Conservation (phyloP, 1,140 invertebrate genomes). For the Neodiprion virginianus region DNA sequence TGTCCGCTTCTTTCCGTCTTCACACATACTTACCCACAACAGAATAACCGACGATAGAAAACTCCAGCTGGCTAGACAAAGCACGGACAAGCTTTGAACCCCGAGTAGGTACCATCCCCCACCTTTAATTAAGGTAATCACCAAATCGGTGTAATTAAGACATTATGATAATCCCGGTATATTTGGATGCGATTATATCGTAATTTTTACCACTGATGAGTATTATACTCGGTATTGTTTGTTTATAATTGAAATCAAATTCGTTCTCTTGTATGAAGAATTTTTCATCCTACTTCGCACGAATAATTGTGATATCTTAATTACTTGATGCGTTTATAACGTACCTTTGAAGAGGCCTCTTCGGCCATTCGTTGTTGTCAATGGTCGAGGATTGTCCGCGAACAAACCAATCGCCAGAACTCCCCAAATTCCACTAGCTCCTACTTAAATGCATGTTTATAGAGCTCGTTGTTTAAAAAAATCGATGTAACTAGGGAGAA, state of each 20-base stretch:
- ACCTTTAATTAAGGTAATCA: slow-evolving; percentile 63
- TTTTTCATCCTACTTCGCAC: no score
- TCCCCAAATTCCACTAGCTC: slow-evolving; percentile 69
- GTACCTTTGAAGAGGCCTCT: slow-evolving; percentile 81
- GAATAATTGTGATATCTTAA: no score
- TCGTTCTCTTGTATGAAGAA: no score
- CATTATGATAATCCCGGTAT: neutral
- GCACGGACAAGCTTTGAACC: slow-evolving; percentile 75
- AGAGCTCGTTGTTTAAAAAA: neutral
- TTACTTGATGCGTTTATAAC: no score
- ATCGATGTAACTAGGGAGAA: neutral
- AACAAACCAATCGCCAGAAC: slow-evolving; percentile 90
- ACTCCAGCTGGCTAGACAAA: slow-evolving; percentile 79
- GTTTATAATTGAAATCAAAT: no score
- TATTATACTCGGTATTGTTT: no score
- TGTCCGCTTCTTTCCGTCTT: neutral
- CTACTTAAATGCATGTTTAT: slow-evolving; percentile 39
- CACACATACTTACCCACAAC: slow-evolving; percentile 66
- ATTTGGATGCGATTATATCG: no score
- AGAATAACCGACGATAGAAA: slow-evolving; percentile 71
- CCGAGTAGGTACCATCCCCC: slow-evolving; percentile 88
- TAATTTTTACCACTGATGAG: no score
- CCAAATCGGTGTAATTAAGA: neutral
- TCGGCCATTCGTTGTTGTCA: slow-evolving; percentile 79
- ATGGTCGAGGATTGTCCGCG: slow-evolving; percentile 82